Evolutionary conservation across 1,140 invertebrate genomes (phyloP).

Genomic region (Ylistrum balloti): DNA sequence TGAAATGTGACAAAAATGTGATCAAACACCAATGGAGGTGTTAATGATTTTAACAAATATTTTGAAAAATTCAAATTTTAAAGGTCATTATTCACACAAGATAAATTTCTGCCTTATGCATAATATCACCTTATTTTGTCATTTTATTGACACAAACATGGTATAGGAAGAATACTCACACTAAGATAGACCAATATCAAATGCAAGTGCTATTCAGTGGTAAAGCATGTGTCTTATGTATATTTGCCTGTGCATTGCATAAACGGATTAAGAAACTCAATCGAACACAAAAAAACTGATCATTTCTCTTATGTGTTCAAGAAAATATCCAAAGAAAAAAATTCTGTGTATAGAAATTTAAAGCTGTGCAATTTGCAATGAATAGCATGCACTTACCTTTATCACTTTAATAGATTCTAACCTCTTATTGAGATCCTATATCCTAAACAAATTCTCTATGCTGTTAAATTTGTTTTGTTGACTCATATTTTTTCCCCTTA

Average conservation of each 20-base stretch:
- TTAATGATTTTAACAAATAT: too few species aligned
- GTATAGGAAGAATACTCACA: background rate
- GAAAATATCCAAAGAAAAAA: background rate
- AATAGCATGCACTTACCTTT: background rate
- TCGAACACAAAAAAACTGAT: background rate
- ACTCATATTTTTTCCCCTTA: too few species aligned
- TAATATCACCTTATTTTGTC: too few species aligned
- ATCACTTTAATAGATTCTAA: background rate
- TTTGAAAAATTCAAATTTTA: too few species aligned
- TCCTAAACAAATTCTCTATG: too few species aligned
- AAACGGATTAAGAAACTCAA: background rate
- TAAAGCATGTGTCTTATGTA: background rate
- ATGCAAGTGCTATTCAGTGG: conserved; percentile 5
- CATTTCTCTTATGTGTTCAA: background rate
- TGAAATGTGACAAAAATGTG: too few species aligned
- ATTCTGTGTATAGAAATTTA: background rate
- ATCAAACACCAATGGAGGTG: too few species aligned
- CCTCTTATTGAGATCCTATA: too few species aligned
- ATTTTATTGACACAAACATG: too few species aligned
- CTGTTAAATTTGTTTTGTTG: too few species aligned
- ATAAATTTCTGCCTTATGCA: too few species aligned
- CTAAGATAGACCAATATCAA: background rate
- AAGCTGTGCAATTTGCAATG: background rate
- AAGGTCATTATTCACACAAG: too few species aligned
- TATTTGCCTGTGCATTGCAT: background rate